Base-by-base conservation (phyloP, 2,888 invertebrate species). In the Pachydiplax longipennis region DNA sequence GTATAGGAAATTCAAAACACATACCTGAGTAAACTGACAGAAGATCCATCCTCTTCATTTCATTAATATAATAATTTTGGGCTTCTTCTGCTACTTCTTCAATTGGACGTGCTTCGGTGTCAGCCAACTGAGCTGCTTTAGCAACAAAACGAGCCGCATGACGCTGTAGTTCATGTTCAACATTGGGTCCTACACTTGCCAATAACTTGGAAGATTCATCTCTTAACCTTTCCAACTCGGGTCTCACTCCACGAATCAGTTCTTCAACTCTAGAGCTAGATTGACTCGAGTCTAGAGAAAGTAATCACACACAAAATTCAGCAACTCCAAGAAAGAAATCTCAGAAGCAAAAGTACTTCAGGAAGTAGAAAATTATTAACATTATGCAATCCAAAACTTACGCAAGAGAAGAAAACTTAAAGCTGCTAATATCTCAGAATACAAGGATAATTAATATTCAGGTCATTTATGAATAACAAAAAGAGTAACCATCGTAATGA, bases 61-160 rank as follows among this genome's bases (percentile, higher is more conserved):
- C 93, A 90, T 95, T 95, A 94, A 97, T 97, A 94, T 99, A 99
- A 93, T 98, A 98, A 93, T 97, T 97, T 94, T 99, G 99, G 53
- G 98, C 97, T 82, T 97, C 94, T 93, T 99, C 98, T 0, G 99
- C 98, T 58, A 99, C 94, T 92, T 99, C 98, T 91, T 98, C 98
- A 2, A 98, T 96, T 15, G 95, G 94, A 93, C 96, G 95, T 0
- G 94, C 94, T 91, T 95, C 95, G 80, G 96, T 94, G 92, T 95
- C 95, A 37, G 87, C 87, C 22, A 61, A 37, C 92, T 95, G 95
- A 61, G 96, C 94, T 81, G 97, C 95, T 92, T 96, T 96, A 92
- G 94, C 94, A 90, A 96, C 95, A 92, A 97, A 96, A n/a, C 94
- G 94, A 92, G 96, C 95, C 18, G 96, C 96, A 92, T 96, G 96